Percentiles rank a stretch among this genome's conserved stretches.
Evolutionary conservation across 2,888 invertebrate genomes (phyloP).

Genomic region (Stenodera caucasica): DNA sequence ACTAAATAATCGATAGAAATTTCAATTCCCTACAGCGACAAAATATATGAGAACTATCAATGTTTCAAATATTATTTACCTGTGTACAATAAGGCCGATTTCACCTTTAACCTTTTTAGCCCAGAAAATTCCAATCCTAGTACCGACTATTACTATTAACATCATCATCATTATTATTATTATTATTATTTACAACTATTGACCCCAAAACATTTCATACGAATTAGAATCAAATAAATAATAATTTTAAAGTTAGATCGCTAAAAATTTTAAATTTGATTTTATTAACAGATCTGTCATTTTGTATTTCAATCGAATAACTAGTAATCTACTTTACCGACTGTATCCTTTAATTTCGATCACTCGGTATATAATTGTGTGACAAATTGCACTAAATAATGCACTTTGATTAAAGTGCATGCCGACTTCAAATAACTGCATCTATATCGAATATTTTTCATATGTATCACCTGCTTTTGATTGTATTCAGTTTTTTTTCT

Average conservation of each 20-base stretch:
- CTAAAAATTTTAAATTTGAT: too few species aligned
- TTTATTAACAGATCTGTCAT: too few species aligned
- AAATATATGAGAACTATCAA: neutral
- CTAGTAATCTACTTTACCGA: neutral
- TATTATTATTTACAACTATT: conserved; percentile 7
- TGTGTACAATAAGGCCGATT: neutral
- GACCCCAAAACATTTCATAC: conserved; percentile 9
- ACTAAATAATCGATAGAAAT: neutral
- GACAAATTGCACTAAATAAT: neutral
- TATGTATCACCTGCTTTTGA: conserved; percentile 19
- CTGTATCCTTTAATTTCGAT: too few species aligned
- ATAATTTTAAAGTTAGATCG: too few species aligned
- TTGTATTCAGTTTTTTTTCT: conserved; percentile 11
- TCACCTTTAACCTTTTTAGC: conserved; percentile 2
- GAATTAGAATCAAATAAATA: too few species aligned
- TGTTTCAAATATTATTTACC: neutral
- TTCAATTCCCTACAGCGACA: neutral
- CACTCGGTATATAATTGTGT: too few species aligned
- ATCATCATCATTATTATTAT: neutral
- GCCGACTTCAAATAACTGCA: neutral
- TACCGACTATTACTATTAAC: neutral
- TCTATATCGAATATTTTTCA: too few species aligned
- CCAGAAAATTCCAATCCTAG: neutral
- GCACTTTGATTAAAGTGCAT: neutral
- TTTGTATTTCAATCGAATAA: too few species aligned